Evolutionary conservation across 2,888 invertebrate species (phyloP).

Genomic region (Spialia ferax): DNA sequence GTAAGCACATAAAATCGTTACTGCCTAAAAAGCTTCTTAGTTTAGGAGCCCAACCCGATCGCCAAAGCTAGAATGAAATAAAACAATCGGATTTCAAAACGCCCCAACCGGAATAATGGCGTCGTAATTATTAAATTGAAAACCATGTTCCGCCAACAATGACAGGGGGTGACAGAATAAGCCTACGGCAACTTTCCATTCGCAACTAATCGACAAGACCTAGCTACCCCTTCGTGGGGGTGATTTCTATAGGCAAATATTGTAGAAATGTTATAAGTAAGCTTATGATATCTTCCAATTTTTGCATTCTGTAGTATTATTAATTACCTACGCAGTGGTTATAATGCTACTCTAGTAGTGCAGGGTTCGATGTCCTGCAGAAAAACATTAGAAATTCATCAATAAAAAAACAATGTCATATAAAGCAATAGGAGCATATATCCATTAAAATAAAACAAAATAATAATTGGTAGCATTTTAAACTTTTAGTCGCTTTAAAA

Average conservation of each 20-base stretch:
- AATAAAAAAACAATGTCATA: too few species aligned
- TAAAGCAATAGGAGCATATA: too few species aligned
- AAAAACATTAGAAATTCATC: too few species aligned
- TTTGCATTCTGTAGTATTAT: too few species aligned
- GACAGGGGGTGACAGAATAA: conserved; percentile 55
- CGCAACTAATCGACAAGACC: conserved; percentile 36
- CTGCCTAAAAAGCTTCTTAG: conserved; percentile 45
- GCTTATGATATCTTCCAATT: neutral
- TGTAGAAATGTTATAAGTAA: neutral
- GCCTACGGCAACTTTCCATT: conserved; percentile 43
- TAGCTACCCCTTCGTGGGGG: neutral
- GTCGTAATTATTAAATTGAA: conserved; percentile 83
- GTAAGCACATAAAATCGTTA: neutral
- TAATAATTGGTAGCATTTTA: too few species aligned
- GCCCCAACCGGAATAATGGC: conserved; percentile 59
- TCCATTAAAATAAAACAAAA: too few species aligned
- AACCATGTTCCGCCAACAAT: conserved; percentile 71
- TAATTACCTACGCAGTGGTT: too few species aligned
- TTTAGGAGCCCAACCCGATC: conserved; percentile 57
- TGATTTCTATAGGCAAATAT: neutral
- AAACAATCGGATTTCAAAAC: conserved; percentile 82
- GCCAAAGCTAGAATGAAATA: conserved; percentile 71
- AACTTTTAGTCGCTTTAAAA: too few species aligned
- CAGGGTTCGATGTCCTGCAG: too few species aligned
- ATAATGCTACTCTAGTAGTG: too few species aligned